Percentiles rank a stretch among this genome's conserved stretches.
phyloP scores from a whole-genome alignment of 2,113 vertebrate species.

The Myxocyprinus asiaticus region DNA sequence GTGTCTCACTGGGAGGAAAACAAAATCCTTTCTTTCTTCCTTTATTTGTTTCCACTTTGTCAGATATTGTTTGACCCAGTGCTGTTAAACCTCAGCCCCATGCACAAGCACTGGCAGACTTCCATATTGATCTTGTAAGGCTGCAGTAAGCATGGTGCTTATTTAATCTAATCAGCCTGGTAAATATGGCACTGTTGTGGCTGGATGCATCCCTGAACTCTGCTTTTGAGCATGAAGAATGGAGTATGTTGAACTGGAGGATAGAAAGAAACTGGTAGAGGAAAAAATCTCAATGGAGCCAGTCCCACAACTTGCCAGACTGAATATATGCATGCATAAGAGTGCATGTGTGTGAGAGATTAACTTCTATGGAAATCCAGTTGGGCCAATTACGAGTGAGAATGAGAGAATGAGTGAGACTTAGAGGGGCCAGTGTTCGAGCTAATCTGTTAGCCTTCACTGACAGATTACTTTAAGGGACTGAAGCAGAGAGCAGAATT shows the following conservation, averaged over 20 bases:
- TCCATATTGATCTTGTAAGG: slow-evolving; percentile 27
- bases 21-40: background rate
- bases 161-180: slow-evolving; percentile 46
- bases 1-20: background rate
- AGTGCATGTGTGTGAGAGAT: slow-evolving; percentile 4
- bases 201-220: background rate
- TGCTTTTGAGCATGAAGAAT: slow-evolving; percentile 44
- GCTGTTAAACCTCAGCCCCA: background rate
- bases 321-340: slow-evolving; percentile 16
- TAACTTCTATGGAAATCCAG: slow-evolving; percentile 25
- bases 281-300: slow-evolving; percentile 24
- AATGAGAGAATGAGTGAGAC: slow-evolving; percentile 7
- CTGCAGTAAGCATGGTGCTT: slow-evolving; percentile 8
- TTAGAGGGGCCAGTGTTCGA: background rate
- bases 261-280: background rate
- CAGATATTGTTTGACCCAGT: slow-evolving; percentile 29
- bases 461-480: background rate
- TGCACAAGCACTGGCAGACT: slow-evolving; percentile 7
- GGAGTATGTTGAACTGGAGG: slow-evolving; percentile 17
- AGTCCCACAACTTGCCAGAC: background rate
- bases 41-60: slow-evolving; percentile 37
- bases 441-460: background rate
- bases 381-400: slow-evolving; percentile 46
- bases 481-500: background rate
- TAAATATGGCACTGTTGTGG: slow-evolving; percentile 36